Conservation (phyloP, 2,888 invertebrate genomes). For the Branchinecta sandiegonensis region DNA sequence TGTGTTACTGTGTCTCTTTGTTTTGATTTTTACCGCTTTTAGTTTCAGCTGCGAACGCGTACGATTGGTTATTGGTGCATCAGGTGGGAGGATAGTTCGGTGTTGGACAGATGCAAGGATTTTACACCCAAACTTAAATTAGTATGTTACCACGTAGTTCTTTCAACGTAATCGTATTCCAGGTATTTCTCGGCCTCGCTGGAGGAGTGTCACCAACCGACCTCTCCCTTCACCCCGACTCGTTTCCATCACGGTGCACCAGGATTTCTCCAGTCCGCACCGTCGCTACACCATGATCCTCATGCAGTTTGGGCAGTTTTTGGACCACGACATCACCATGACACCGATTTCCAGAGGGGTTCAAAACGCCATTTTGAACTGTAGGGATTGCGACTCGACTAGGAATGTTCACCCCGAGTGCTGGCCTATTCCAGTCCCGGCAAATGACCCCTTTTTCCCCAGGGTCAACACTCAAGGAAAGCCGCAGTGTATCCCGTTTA, state of each 20-base stretch:
- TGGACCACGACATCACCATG: slow-evolving; percentile 88
- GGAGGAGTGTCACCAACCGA: slow-evolving; percentile 55
- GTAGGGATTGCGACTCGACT: slow-evolving; percentile 71
- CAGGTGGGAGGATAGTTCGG: too few relatives aligned
- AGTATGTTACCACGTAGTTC: neutral
- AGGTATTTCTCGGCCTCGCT: slow-evolving; percentile 64
- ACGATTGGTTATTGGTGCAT: too few relatives aligned
- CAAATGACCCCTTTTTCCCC: slow-evolving; percentile 76
- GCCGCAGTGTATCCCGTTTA: slow-evolving; percentile 79
- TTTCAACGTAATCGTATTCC: slow-evolving; percentile 23
- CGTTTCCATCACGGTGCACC: slow-evolving; percentile 75
- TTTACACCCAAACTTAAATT: too few relatives aligned
- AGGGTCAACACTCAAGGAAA: slow-evolving; percentile 61
- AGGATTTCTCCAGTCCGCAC: slow-evolving; percentile 77
- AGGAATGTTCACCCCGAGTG: slow-evolving; percentile 83
- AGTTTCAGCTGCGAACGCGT: too few relatives aligned
- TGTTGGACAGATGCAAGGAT: too few relatives aligned
- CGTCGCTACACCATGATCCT: slow-evolving; percentile 75
- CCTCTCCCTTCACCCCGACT: slow-evolving; percentile 69
- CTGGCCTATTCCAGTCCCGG: slow-evolving; percentile 75
- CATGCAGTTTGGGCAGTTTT: slow-evolving; percentile 88
- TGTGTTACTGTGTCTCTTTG: too few relatives aligned
- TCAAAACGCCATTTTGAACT: slow-evolving; percentile 77
- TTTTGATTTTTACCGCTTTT: too few relatives aligned
- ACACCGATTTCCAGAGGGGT: slow-evolving; percentile 51